Percentiles rank a stretch among this genome's conserved stretches.
phyloP scores from a whole-genome alignment of 1,140 invertebrate species.

The Psix sp. region DNA sequence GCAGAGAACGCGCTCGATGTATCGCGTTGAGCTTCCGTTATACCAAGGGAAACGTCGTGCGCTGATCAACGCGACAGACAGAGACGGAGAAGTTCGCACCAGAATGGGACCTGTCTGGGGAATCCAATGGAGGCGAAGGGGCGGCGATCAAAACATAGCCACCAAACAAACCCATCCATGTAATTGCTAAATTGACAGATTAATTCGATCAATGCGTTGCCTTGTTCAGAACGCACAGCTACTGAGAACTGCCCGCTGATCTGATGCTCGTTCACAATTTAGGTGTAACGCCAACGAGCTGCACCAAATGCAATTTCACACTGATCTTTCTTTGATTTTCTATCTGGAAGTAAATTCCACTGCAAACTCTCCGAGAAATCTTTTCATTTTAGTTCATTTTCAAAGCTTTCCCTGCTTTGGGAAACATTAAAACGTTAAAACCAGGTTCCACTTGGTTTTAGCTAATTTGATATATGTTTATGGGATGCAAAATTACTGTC shows the following conservation, averaged over 20 bases:
- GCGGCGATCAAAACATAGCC: constrained; percentile 44
- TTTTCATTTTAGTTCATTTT: too few relatives aligned
- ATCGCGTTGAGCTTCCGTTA: constrained; percentile 46
- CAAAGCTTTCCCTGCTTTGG: too few relatives aligned
- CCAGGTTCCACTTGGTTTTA: too few relatives aligned
- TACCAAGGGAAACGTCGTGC: constrained; percentile 61
- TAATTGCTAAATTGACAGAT: constrained; percentile 77
- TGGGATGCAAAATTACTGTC: too few relatives aligned
- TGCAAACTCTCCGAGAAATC: too few relatives aligned
- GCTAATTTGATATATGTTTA: too few relatives aligned
- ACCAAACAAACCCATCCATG: constrained; percentile 76
- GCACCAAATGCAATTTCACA: not conserved
- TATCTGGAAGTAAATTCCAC: too few relatives aligned
- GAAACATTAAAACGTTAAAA: too few relatives aligned
- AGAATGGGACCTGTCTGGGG: not conserved
- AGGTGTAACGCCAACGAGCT: constrained; percentile 2
- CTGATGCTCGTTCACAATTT: constrained; percentile 7
- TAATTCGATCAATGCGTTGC: constrained; percentile 74
- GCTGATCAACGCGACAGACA: constrained; percentile 65
- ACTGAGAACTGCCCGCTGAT: constrained; percentile 32
- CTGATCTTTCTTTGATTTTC: not conserved
- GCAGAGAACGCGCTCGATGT: constrained; percentile 25
- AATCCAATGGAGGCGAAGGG: constrained; percentile 8
- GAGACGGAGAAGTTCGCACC: constrained; percentile 11
- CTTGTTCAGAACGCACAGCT: constrained; percentile 30